Evolutionary conservation across 2,888 invertebrate genomes (phyloP), one percentile per base, ranked within the genome.

Genomic region (Sericinus montela): DNA sequence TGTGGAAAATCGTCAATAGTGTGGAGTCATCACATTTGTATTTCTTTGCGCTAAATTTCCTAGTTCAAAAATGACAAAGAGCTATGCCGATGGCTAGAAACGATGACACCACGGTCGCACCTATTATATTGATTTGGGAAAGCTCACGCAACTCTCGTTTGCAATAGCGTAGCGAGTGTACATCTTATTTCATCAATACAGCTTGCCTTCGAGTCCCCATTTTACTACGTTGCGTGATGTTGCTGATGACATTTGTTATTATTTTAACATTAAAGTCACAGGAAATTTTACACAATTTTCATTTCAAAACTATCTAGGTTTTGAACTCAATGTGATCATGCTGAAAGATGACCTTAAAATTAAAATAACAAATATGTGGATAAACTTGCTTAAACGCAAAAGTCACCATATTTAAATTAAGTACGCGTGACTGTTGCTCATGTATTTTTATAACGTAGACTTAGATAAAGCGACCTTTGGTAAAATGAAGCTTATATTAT

Each of bases 1-100:
- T 67, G 58, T 67, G 60, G 47, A 53, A 44, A 55, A 45, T 36
- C 39, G 13, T 28, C 29, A 30, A 48, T 14, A 46, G 41, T 43
- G 44, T 43, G 34, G 42, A 28, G 28, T 37, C 42, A 15, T 36
- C 45, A 41, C 28, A 30, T 30, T 47, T 45, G 48, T 44, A 11
- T 13, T 45, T 48, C 42, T 42, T 40, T 40, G 37, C 29, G n/a
- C 14, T 36, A 19, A 40, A 38, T 11, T 38, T 28, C 19, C 25
- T 19, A 19, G 23, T 49, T 29, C 40, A 15, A 30, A 9, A 6
- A n/a, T 16, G 28, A 15, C 32, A 19, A 19, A 16, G 28, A 34
- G 42, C 8, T 16, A 19, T 19, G 29, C 16, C 35, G 34, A 34
- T 25, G 28, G 23, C 34, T 40, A 48, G 25, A 29, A 10, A 30